Conservation (phyloP, 37 sponge, comb jelly and placozoan genomes). For the Spongilla lacustris region DNA sequence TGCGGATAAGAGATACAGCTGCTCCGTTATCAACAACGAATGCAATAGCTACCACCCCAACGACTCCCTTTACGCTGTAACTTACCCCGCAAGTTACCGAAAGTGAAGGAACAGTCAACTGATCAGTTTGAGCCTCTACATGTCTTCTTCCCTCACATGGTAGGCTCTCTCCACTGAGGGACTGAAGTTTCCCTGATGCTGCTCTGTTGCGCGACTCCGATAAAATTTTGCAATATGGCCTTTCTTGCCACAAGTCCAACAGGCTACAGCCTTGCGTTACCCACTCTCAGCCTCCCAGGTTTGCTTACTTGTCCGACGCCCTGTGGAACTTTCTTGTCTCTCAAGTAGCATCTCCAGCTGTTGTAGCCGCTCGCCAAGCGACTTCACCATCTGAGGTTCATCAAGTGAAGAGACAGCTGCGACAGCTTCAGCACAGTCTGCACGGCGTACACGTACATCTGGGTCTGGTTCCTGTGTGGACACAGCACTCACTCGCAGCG, state of each 20-base stretch:
- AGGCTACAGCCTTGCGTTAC: background rate
- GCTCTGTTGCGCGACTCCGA: background rate
- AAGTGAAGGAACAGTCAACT: background rate
- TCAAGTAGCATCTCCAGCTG: too few relatives aligned
- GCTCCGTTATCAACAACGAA: slow-evolving; percentile 17
- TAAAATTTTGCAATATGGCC: slow-evolving; percentile 7
- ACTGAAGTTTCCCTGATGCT: slow-evolving; percentile 40
- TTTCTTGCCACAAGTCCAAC: slow-evolving; percentile 7
- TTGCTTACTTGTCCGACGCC: too few relatives aligned
- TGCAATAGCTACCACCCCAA: slow-evolving; percentile 16
- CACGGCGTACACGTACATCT: too few relatives aligned
- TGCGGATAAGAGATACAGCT: slow-evolving; percentile 12
- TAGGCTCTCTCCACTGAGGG: slow-evolving; percentile 33
- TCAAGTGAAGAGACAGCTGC: background rate
- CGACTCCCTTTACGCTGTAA: slow-evolving; percentile 3
- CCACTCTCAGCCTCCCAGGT: too few relatives aligned
- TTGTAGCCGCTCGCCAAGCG: too few relatives aligned
- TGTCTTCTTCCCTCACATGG: slow-evolving; percentile 12
- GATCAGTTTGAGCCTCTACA: slow-evolving; percentile 13
- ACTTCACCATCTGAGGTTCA: too few relatives aligned
- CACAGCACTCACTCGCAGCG: too few relatives aligned
- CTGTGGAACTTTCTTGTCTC: too few relatives aligned
- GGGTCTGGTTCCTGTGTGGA: too few relatives aligned
- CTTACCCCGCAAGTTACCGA: background rate
- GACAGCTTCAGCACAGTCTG: background rate